Evolutionary conservation across 2,113 vertebrate species (phyloP), one percentile per base, ranked within the genome.

Genomic region (Cynoglossus semilaevis): DNA sequence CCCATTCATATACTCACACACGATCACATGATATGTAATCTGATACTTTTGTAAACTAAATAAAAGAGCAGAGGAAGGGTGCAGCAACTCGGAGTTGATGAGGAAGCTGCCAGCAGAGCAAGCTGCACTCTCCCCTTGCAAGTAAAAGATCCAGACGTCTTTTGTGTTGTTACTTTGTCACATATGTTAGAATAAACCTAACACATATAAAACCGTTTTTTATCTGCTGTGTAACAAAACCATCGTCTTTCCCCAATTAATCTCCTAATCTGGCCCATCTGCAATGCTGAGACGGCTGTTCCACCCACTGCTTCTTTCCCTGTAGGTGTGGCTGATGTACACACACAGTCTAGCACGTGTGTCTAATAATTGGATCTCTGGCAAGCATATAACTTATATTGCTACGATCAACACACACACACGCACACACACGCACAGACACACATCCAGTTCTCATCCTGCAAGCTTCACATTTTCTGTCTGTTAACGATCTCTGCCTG

Each of bases 281-380:
- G 16, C 44, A 49, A 57, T 68, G 62, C 71, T 68, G 45, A 75
- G 53, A 65, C 63, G 70, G 55, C 48, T 12, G 2, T n/a, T n/a
- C n/a, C n/a, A n/a, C n/a, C n/a, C n/a, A n/a, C n/a, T 53, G 38
- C 63, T 63, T 57, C 22, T 67, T 51, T 66, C 53, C 63, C 69
- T 53, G 51, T 46, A 69, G 66, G 48, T 60, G 46, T 63, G 58
- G 67, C 77, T 75, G 72, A 66, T 78, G 14, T 65, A 60, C 65
- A 57, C 37, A 68, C 57, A 61, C 48, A 49, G 14, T 8, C 50
- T n/a, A 19, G 46, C 36, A 11, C 15, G 9, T 59, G 74, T 66
- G 85, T 84, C 83, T 91, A 91, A 88, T 85, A 89, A 87, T 90
- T 51, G 90, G 80, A 42, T 48, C 9, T 71, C 76, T 70, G 67